These are phyloP conservation scores for Netelia melanura DNA, from an alignment of 2,888 invertebrate species.

Conservation along the genomic window DNA sequence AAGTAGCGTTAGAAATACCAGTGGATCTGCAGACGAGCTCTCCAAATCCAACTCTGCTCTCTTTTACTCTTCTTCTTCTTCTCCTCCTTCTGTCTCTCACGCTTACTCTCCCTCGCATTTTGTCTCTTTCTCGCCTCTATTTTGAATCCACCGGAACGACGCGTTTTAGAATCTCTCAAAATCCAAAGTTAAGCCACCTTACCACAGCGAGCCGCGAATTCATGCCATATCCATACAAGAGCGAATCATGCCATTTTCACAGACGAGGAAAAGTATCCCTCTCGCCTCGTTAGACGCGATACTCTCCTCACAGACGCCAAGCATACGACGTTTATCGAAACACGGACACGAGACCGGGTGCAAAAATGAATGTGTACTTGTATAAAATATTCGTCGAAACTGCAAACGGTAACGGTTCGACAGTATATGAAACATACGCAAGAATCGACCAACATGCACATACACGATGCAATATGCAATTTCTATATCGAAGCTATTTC, in stretches of 20 bases:
- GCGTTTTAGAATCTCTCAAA: neutral
- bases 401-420: constrained; percentile 26
- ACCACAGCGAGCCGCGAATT: neutral
- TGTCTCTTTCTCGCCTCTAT: neutral
- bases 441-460: constrained; percentile 43
- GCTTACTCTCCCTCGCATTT: neutral
- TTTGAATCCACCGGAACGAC: neutral
- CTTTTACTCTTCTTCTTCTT: neutral
- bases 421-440: constrained; percentile 21
- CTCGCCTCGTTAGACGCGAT: neutral
- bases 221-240: neutral
- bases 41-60: constrained; percentile 9
- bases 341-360: constrained; percentile 28
- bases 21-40: neutral
- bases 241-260: constrained; percentile 29
- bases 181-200: neutral
- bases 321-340: constrained; percentile 46
- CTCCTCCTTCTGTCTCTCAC: neutral
- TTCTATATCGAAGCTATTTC: constrained; percentile 66
- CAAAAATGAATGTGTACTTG: constrained; percentile 57
- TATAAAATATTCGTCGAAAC: constrained; percentile 51
- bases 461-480: constrained; percentile 65
- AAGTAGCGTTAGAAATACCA: constrained; percentile 18
- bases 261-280: constrained; percentile 1
- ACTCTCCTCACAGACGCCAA: neutral